Base-by-base conservation (phyloP, 2,888 invertebrate genomes). In the Oscheius sp. region DNA sequence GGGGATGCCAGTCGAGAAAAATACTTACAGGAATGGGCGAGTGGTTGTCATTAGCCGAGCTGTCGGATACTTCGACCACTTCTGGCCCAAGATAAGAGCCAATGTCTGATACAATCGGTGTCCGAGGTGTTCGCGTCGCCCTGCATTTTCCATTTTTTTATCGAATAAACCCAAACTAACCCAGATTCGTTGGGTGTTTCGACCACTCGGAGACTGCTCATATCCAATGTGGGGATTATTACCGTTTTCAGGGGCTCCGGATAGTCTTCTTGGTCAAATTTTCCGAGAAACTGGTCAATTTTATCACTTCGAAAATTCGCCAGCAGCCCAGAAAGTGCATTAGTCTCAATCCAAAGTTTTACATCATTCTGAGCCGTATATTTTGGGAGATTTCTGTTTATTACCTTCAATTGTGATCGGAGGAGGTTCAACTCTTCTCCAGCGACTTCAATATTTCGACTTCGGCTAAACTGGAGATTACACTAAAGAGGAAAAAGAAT, bases 61-160 rank as follows among this genome's bases (percentile, higher is more conserved):
- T 66, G 21, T 66, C 66, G 12, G 66, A 46, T 2, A 66, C 66
- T 66, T 66, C 66, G 9, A 66, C 66, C 2, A 52, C 52, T 29
- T 66, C 66, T 12, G 35, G n/a, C 2, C 49, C 52, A 12, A 29
- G 7, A 27, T 27, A 25, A 6, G n/a, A 6, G 7, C 12, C 9
- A n/a, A 52, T 52, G 16, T 49, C 52, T 5, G 49, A 21, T 1
- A 49, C 52, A 5, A 46, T 7, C n/a, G 66, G 66, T 27, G 66
- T 66, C 29, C 21, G 13, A 12, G 52, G 66, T 27, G 52, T 52
- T n/a, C 49, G n/a, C 25, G 52, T 52, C 6, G 1, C 16, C 52
- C 52, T 52, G 63, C 18, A 45, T 63, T 12, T 21, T 29, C 21
- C 35, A 6, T 18, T 18, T 13, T 9, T n/a, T 35, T 35, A 13